Conservation (phyloP, 1,140 invertebrate species). For the Drosophila burlai region DNA sequence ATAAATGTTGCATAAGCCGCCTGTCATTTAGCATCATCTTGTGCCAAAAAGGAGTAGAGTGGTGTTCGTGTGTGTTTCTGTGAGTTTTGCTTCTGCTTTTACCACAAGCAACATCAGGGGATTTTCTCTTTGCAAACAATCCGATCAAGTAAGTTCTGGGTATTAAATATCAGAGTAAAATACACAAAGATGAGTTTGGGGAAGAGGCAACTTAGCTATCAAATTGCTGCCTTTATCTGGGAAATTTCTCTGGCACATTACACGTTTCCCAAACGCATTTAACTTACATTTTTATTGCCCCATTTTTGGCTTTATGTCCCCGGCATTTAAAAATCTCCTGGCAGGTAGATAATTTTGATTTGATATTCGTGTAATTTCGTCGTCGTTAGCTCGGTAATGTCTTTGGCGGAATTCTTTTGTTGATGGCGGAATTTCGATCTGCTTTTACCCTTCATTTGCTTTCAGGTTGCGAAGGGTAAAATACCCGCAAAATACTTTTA, state of each 20-base stretch:
- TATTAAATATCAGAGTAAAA: slow-evolving; percentile 23
- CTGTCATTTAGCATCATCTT: slow-evolving; percentile 62
- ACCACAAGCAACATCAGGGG: slow-evolving; percentile 23
- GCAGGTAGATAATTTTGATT: slow-evolving; percentile 50
- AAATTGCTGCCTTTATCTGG: slow-evolving; percentile 10
- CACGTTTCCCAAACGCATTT: slow-evolving; percentile 39
- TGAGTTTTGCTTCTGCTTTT: slow-evolving; percentile 14
- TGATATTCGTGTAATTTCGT: slow-evolving; percentile 35
- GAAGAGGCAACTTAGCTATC: background rate
- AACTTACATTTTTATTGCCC: slow-evolving; percentile 40
- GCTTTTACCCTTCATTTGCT: slow-evolving; percentile 25
- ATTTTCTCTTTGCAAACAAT: slow-evolving; percentile 10
- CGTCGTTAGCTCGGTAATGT: slow-evolving; percentile 10
- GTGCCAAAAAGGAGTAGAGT: slow-evolving; percentile 15
- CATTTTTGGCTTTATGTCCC: slow-evolving; percentile 27
- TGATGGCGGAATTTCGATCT: slow-evolving; percentile 26
- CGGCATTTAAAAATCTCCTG: slow-evolving; percentile 21
- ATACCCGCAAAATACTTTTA: slow-evolving; percentile 32
- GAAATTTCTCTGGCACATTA: slow-evolving; percentile 16
- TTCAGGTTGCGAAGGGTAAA: slow-evolving; percentile 1
- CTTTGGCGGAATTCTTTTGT: slow-evolving; percentile 23
- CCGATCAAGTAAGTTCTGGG: slow-evolving; percentile 26
- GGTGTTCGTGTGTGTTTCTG: background rate
- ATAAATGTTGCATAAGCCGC: slow-evolving; percentile 79
- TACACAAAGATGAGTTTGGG: background rate